Evolutionary conservation across 2,797 vertebrate genomes (phyloP).

Genomic region (Rhynchotus rufescens): DNA sequence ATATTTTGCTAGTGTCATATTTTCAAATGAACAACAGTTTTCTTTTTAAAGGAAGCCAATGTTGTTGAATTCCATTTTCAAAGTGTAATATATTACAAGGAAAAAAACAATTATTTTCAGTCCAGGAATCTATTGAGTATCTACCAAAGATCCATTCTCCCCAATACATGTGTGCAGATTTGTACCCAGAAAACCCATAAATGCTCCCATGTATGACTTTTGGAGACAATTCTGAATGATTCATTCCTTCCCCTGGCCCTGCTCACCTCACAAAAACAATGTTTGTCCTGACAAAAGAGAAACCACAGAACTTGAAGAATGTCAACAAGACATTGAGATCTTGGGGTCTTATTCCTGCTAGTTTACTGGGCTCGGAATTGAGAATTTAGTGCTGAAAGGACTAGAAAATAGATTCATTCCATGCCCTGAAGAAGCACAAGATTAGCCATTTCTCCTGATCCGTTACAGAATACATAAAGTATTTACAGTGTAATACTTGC

Average conservation of each 20-base stretch:
- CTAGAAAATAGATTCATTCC: slow-evolving; percentile 49
- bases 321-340: slow-evolving; percentile 22
- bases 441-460: slow-evolving; percentile 18
- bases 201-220: neutral
- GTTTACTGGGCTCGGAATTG: neutral
- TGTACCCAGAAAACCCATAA: neutral
- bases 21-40: slow-evolving; percentile 13
- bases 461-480: fast-evolving
- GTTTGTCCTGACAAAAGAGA: slow-evolving; percentile 39
- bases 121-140: neutral
- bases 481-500: fast-evolving
- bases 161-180: neutral
- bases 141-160: neutral
- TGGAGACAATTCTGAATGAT: slow-evolving; percentile 35
- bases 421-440: neutral
- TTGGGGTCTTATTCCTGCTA: slow-evolving; percentile 19
- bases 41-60: neutral
- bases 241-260: slow-evolving; percentile 16
- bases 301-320: slow-evolving; percentile 64
- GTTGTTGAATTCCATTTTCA: neutral
- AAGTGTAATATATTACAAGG: neutral
- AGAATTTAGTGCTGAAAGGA: neutral
- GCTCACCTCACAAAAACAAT: slow-evolving; percentile 23
- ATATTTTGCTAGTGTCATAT: neutral
- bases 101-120: neutral